phyloP scores from a whole-genome alignment of 2,888 invertebrate genomes.

The Folsomia manolachei region DNA sequence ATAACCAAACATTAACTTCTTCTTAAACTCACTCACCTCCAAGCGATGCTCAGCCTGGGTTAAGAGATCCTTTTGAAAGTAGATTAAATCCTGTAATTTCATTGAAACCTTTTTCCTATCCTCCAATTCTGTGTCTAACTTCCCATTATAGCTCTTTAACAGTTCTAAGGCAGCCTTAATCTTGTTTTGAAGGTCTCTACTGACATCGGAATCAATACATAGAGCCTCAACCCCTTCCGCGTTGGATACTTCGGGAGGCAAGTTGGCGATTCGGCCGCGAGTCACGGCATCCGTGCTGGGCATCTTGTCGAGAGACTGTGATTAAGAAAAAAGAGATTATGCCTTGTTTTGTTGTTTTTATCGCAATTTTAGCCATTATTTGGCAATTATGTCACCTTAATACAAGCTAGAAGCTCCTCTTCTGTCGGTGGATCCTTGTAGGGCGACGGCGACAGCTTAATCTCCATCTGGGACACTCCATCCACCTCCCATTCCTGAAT shows the following conservation, averaged over 20 bases:
- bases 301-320: conserved; percentile 82
- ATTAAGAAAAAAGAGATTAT: not conserved
- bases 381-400: conserved; percentile 57
- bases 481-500: conserved; percentile 48
- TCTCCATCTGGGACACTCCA: conserved; percentile 45
- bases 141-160: conserved; percentile 82
- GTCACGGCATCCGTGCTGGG: conserved; percentile 93
- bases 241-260: conserved; percentile 93
- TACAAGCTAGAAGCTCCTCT: conserved; percentile 81
- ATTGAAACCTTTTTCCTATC: conserved; percentile 78
- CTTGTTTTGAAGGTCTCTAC: conserved; percentile 71
- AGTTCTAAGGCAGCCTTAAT: conserved; percentile 85
- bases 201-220: conserved; percentile 70
- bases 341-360: not conserved
- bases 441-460: conserved; percentile 45
- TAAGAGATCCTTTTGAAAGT: conserved; percentile 79
- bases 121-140: conserved; percentile 83
- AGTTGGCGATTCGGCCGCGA: conserved; percentile 84
- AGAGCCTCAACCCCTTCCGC: conserved; percentile 75
- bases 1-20: not conserved
- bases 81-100: conserved; percentile 83
- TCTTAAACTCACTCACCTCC: conserved; percentile 62
- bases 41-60: conserved; percentile 81
- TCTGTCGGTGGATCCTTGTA: conserved; percentile 83
- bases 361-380: too few relatives aligned